phyloP scores from a whole-genome alignment of 2,888 invertebrate species.

The Nezara viridula region DNA sequence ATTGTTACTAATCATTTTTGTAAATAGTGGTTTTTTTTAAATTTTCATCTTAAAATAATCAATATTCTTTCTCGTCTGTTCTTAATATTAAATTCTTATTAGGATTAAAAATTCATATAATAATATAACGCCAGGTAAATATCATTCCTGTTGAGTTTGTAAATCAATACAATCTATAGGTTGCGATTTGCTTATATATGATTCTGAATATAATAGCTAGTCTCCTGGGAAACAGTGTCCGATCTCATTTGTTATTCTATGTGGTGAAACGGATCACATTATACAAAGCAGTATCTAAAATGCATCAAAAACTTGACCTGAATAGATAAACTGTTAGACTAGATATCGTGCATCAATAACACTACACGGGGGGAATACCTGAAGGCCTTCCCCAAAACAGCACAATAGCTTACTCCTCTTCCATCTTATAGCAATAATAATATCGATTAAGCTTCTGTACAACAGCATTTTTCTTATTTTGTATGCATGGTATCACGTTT shows the following conservation, averaged over 20 bases:
- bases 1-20: too few relatives aligned
- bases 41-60: too few relatives aligned
- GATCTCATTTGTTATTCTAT: background rate
- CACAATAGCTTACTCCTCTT: background rate
- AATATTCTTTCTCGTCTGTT: too few relatives aligned
- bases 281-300: slow-evolving; percentile 1
- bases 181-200: background rate
- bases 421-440: background rate
- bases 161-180: background rate
- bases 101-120: too few relatives aligned
- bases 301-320: slow-evolving; percentile 35
- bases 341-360: background rate
- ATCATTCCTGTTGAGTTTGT: too few relatives aligned
- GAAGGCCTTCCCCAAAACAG: background rate
- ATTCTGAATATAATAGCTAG: background rate
- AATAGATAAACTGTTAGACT: background rate
- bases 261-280: background rate
- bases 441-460: background rate
- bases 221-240: background rate
- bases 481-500: too few relatives aligned
- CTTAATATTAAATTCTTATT: too few relatives aligned
- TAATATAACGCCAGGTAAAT: too few relatives aligned
- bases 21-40: too few relatives aligned
- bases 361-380: background rate
- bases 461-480: too few relatives aligned